These are phyloP conservation scores for Epicampocera succincta DNA, from an alignment of 2,888 invertebrate species.

Conservation along the genomic window DNA sequence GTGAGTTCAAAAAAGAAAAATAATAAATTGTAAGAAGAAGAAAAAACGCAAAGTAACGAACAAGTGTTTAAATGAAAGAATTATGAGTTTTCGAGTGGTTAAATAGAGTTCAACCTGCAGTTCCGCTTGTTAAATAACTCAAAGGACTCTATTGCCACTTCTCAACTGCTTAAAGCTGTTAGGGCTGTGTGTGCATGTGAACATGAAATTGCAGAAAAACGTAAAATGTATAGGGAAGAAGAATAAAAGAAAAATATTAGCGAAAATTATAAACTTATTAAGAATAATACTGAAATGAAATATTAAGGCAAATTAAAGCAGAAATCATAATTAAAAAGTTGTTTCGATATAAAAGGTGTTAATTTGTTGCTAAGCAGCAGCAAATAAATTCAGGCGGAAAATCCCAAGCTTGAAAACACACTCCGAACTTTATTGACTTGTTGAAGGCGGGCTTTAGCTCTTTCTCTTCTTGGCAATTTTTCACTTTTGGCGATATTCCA, in stretches of 20 bases:
- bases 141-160: constrained; percentile 24
- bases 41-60: not conserved
- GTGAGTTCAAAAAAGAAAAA: not conserved
- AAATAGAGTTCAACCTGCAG: constrained; percentile 51
- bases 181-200: not conserved
- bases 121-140: constrained; percentile 55
- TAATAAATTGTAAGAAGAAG: not conserved
- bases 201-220: not conserved
- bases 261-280: constrained; percentile 24
- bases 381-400: too few relatives aligned
- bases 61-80: constrained; percentile 24
- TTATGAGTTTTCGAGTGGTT: constrained; percentile 57
- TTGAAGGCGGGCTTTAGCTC: too few relatives aligned
- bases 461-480: too few relatives aligned
- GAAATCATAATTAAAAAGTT: not conserved
- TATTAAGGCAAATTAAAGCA: not conserved
- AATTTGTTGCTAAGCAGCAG: too few relatives aligned
- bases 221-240: not conserved
- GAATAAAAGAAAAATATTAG: not conserved
- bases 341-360: too few relatives aligned
- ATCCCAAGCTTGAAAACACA: too few relatives aligned
- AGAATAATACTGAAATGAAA: constrained; percentile 28
- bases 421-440: too few relatives aligned
- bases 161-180: not conserved
- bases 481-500: too few relatives aligned